Percentiles rank a stretch among this genome's conserved stretches.
phyloP scores from a whole-genome alignment of 2,113 vertebrate species.

The Mus musculus region GRCm39 chr5:124953501-124954000 shows the following conservation, averaged over 20 bases:
- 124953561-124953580: too few species aligned
- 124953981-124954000: not conserved
- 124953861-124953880: not conserved
- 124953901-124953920: not conserved
- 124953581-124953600: too few species aligned
- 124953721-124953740: too few species aligned
- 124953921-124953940: not conserved
- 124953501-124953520: too few species aligned
- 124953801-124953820: too few species aligned
- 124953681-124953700: not conserved
- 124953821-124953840: not conserved
- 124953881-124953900: not conserved
- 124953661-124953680: not conserved
- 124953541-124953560: too few species aligned
- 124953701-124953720: too few species aligned
- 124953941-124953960: not conserved
- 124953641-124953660: not conserved
- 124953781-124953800: too few species aligned
- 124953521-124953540: too few species aligned
- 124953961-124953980: not conserved
- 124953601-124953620: not conserved
- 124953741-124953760: too few species aligned
- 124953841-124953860: not conserved
- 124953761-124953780: too few species aligned
- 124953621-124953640: not conserved